These are phyloP conservation scores for Cathartes aura DNA, from an alignment of 2,113 vertebrate species.

Conservation along the genomic window DNA sequence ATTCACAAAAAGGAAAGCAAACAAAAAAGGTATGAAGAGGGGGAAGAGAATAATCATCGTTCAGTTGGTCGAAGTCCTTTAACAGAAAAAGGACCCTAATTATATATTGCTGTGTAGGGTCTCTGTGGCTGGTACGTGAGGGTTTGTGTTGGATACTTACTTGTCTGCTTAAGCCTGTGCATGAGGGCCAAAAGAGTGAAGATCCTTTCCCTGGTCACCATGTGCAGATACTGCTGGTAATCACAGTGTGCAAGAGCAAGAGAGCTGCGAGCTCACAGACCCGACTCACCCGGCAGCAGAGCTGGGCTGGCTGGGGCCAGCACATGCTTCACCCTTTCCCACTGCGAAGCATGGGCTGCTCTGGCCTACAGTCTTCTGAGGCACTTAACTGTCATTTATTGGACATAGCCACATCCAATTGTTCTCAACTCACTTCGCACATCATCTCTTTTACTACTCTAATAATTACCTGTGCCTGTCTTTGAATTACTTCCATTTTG, in stretches of 20 bases:
- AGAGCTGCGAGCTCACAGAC: neutral
- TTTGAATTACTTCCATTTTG: neutral
- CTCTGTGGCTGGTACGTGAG: neutral
- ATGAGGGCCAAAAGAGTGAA: neutral
- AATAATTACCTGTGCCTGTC: neutral
- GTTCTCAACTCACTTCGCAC: neutral
- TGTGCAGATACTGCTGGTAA: neutral
- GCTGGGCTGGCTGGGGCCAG: neutral
- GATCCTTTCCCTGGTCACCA: neutral
- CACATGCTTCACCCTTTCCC: neutral
- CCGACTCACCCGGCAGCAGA: accelerated
- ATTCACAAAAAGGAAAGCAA: neutral
- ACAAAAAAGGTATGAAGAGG: neutral
- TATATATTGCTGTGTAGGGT: neutral
- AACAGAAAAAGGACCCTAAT: neutral
- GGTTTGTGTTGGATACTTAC: neutral
- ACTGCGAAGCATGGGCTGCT: neutral
- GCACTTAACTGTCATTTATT: neutral
- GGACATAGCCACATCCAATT: neutral
- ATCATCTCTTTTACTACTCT: neutral
- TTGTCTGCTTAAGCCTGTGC: neutral
- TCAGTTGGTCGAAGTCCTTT: neutral
- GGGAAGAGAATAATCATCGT: neutral
- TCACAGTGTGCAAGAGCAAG: neutral
- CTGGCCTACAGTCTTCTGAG: neutral